Percentiles rank a stretch among this genome's conserved stretches.
Conservation (phyloP, 2,113 vertebrate species). For the Sebastes schlegelii region DNA sequence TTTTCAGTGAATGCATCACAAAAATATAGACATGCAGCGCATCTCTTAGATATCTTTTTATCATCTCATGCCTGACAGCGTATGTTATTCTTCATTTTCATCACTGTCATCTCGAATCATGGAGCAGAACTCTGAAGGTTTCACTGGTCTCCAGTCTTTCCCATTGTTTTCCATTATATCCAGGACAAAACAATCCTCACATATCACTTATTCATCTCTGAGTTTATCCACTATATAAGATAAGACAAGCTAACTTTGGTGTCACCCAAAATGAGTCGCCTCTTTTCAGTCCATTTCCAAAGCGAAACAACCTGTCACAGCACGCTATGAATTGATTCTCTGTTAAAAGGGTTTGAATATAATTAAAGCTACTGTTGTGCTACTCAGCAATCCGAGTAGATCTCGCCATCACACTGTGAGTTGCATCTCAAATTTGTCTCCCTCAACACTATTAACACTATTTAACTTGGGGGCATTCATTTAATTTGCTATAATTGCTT, state of each 20-base stretch:
- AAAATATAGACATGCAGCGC: conserved; percentile 7
- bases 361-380: conserved; percentile 76
- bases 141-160: conserved; percentile 55
- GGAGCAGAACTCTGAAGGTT: conserved; percentile 58
- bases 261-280: conserved; percentile 46
- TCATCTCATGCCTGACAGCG: conserved; percentile 70
- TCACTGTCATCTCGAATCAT: conserved; percentile 73
- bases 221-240: conserved; percentile 38
- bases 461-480: conserved; percentile 81
- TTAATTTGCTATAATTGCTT: conserved; percentile 82
- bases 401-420: conserved; percentile 76
- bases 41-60: conserved; percentile 69
- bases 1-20: conserved; percentile 30
- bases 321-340: conserved; percentile 74
- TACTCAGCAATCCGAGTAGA: conserved; percentile 74
- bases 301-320: conserved; percentile 70
- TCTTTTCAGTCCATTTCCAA: conserved; percentile 65
- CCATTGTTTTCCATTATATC: conserved; percentile 60
- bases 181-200: conserved; percentile 43
- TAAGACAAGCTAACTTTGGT: conserved; percentile 46
- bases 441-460: conserved; percentile 79
- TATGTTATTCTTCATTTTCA: conserved; percentile 74
- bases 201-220: conserved; percentile 43
- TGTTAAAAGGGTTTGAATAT: conserved; percentile 76
- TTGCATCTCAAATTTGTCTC: conserved; percentile 78